Base-by-base conservation (phyloP, 1,140 invertebrate species). In the Pectinophora gossypiella region DNA sequence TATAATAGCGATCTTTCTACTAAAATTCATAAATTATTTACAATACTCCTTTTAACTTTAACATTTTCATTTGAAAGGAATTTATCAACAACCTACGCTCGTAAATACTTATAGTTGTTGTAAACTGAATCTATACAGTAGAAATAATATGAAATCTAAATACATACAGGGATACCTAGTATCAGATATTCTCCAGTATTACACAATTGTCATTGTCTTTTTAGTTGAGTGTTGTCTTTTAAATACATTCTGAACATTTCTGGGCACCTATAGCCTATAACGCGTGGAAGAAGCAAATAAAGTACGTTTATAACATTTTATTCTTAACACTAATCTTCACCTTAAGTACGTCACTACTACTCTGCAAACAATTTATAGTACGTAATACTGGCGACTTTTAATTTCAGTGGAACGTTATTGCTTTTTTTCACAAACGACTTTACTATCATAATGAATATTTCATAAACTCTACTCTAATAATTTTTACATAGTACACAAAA, bases 401-500 rank as follows among this genome's bases (percentile, higher is more conserved):
- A 71, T 58, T 61, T 59, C 54, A 67, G 59, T 68, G 56, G 65
- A 68, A 76, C 62, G 48, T 85, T 83, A 83, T 85, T 85, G 79
- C 79, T 83, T 80, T 69, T 58, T 68, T 76, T 76, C 51, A 61
- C 59, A 56, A 52, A 67, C 60, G 58, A 56, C 65, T 48, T 60
- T 59, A 65, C 62, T 60, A 68, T 63, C 58, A 51, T 48, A 51
- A 53, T 60, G 64, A 68, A 64, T 58, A 54, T 61, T 59, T 64
- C 61, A 15, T 63, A 60, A 49, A 67, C 9, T 62, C 56, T 68
- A 77, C 48, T 22, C 44, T 35, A 52, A 56, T 61, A 5, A 15
- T 69, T 64, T 65, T 68, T 66, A 74, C 67, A 71, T 56, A 61
- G 64, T 83, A 76, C 77, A 79, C 64, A 79, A 82, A 84, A 81